Evolutionary conservation across 2,888 invertebrate species (phyloP).

Genomic region (Apamea monoglypha): DNA sequence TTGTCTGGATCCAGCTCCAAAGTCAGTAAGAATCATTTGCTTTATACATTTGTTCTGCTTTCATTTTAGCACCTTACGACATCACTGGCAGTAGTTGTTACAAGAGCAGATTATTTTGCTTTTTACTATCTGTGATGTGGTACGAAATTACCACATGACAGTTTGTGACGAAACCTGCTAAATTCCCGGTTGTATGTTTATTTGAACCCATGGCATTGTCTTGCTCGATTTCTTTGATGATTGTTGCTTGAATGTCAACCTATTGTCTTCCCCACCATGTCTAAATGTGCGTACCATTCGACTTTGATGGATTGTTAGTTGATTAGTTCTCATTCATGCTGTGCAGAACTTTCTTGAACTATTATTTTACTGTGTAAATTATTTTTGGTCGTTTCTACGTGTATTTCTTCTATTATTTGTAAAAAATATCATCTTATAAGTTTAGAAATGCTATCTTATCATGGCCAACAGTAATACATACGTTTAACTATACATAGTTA

Average conservation of each 20-base stretch:
- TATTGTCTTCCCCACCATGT: constrained; percentile 27
- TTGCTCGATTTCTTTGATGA: constrained; percentile 46
- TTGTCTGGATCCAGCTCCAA: constrained; percentile 94
- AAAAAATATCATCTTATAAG: constrained; percentile 8
- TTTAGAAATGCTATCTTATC: background rate
- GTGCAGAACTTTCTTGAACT: constrained; percentile 20
- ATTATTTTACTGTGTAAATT: constrained; percentile 5
- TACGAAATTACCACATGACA: constrained; percentile 38
- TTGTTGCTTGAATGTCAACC: constrained; percentile 47
- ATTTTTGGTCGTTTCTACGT: constrained; percentile 21
- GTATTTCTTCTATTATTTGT: constrained; percentile 8
- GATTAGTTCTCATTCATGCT: constrained; percentile 21
- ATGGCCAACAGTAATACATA: constrained; percentile 7
- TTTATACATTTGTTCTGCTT: constrained; percentile 83
- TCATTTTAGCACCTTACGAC: constrained; percentile 79
- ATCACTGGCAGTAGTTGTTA: constrained; percentile 66
- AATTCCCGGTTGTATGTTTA: constrained; percentile 48
- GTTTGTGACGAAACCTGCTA: constrained; percentile 54
- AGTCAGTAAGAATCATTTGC: constrained; percentile 99
- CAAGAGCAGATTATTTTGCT: constrained; percentile 59
- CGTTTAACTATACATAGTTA: background rate
- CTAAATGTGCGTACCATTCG: constrained; percentile 37
- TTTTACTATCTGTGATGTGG: constrained; percentile 46
- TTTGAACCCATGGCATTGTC: constrained; percentile 47
- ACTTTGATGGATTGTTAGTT: constrained; percentile 16